A percentile compares a stretch with the other conserved stretches of the same genome.
Conservation (phyloP, 2,888 invertebrate species). For the Eucera pruinosa region DNA sequence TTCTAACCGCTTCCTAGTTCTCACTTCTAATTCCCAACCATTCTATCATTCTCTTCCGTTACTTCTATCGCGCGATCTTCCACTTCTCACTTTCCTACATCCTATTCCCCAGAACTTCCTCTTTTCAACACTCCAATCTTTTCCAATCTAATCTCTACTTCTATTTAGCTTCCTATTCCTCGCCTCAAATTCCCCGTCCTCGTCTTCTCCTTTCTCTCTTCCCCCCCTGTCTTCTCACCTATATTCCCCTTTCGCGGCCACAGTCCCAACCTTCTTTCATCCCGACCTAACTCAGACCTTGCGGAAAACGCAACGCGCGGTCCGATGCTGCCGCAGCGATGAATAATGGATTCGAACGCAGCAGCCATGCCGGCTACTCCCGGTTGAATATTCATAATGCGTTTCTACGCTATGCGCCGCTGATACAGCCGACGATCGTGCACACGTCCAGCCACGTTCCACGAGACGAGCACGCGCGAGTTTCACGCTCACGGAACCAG, state of each 20-base stretch:
- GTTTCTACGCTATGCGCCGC: slow-evolving; percentile 61
- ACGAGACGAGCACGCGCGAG: slow-evolving; percentile 27
- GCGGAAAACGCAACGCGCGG: slow-evolving; percentile 61
- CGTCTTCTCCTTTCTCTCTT: not conserved
- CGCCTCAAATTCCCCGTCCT: not conserved
- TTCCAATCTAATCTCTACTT: not conserved
- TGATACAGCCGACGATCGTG: slow-evolving; percentile 41
- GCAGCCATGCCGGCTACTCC: slow-evolving; percentile 80
- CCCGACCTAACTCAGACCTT: slow-evolving; percentile 10
- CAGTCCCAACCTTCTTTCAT: slow-evolving; percentile 14
- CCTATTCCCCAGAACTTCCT: not conserved
- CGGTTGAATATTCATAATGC: slow-evolving; percentile 81
- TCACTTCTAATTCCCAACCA: not conserved
- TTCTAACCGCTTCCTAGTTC: not conserved
- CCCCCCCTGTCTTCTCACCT: not conserved
- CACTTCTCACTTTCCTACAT: not conserved
- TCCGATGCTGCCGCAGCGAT: slow-evolving; percentile 78
- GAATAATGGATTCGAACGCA: slow-evolving; percentile 83
- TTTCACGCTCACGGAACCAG: slow-evolving; percentile 27
- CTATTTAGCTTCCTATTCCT: too few species aligned
- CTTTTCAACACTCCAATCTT: slow-evolving; percentile 1
- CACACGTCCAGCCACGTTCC: slow-evolving; percentile 25
- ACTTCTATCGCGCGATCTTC: not conserved
- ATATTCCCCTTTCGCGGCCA: not conserved
- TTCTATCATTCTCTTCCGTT: not conserved